Base-by-base conservation (phyloP, 2,797 vertebrate species). In the Cottoperca gobio region DNA sequence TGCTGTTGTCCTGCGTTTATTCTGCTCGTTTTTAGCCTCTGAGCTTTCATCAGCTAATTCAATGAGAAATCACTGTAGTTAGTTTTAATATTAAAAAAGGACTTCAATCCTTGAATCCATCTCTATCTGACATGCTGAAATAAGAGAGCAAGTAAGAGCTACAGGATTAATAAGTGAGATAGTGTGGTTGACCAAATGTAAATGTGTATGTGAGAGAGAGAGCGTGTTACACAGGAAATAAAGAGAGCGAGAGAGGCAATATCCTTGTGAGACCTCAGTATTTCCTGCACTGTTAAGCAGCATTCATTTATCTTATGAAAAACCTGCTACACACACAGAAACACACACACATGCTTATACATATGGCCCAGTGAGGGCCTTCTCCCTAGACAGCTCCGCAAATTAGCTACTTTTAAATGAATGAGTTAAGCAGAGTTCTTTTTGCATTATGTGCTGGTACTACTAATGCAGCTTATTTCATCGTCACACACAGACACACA, bases 261-360 rank as follows among this genome's bases (percentile, higher is more conserved):
- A 88, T 87, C 83, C 84, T 75, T 81, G 81, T 86, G 86, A 80
- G 82, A 78, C 67, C 70, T 74, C 74, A 75, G 78, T 89, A 82
- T 92, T 92, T 89, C 89, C 87, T 84, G 85, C 86, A 74, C 88
- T 68, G 85, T 90, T 90, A 87, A 87, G 74, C 83, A 86, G 81
- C 63, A 73, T 79, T 82, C 85, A 89, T 91, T 89, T 90, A 87
- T 90, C 87, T 88, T 75, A 40, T 79, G 82, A 82, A 81, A 79
- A 83, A 76, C 68, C 78, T 78, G 53, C 50, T n/a, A 60, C 59
- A 67, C 64, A 49, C 67, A 49, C 55, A 66, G 28, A 28, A 67
- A 70, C 31, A 73, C 13, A 28, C n/a, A 50, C 37, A 43, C 31
- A 54, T 1, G 24, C 5, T 35, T 24, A 49, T 43, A 61, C 40